Evolutionary conservation across 2,113 vertebrate genomes (phyloP), one percentile per base, ranked within the genome.

Genomic region (Dasyornis broadbenti): DNA sequence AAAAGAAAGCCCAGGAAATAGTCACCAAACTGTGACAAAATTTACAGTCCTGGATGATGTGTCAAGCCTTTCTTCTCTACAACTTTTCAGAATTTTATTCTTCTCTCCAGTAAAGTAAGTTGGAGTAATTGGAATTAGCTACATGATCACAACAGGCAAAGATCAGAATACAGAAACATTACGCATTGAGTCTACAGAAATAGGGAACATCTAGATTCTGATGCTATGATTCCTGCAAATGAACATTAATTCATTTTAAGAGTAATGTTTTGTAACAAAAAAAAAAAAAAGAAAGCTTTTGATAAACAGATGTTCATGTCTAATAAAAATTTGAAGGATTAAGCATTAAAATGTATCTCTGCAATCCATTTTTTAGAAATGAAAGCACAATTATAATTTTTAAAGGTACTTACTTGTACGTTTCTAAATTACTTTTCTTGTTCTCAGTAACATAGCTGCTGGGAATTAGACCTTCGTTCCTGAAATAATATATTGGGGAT

Each of bases 401-500:
- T 21, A 57, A 66, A 42, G 42, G 24, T 66, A 98, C 98, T 98
- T 97, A 99, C 98, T 98, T 84, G 40, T 99, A 98, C 13, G 93
- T 98, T 89, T 99, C 98, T 60, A 99, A 98, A 40, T 96, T 97
- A 93, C 96, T 97, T 78, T 60, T 52, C 85, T 93, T 97, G 85
- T 97, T 99, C 87, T 98, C 98, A 3, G 98, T 98, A 79, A 99
- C 98, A 7, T 98, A 99, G 95, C 98, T 99, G 94, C 98, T 99
- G 81, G 99, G 99, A 95, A 99, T 98, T 96, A 99, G 98, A 27
- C 99, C 98, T 98, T 98, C 98, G 59, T 98, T 99, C 87, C 99
- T 99, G 96, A 86, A 59, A 95, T 21, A 95, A 92, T 23, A 80
- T 79, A 77, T 84, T 60, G 26, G 73, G 47, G 31, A 77, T 82